Percentiles rank a stretch among this genome's conserved stretches.
These are phyloP conservation scores for Marasmarcha lunaedactyla DNA, from an alignment of 2,888 invertebrate genomes.

Conservation along the genomic window DNA sequence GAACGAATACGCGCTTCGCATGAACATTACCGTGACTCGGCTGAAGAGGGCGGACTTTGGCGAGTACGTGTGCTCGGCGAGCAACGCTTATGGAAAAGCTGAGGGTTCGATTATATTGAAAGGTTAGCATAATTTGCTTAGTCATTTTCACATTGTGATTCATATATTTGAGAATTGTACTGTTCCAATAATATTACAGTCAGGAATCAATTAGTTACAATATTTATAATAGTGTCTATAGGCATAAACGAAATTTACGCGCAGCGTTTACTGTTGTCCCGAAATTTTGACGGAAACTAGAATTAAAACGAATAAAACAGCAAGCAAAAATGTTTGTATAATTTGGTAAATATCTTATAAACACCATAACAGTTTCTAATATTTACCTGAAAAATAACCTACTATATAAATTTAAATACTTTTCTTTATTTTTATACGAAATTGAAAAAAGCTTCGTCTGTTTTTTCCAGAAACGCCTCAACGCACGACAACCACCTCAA, in stretches of 20 bases:
- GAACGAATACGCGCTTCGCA: constrained; percentile 81
- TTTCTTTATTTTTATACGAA: not conserved
- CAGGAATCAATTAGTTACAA: no score
- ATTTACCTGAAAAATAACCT: not conserved
- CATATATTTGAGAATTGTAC: no score
- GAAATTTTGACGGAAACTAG: no score
- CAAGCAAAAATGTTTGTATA: no score
- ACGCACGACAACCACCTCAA: constrained; percentile 47
- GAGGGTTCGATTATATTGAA: constrained; percentile 82
- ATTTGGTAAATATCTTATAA: no score
- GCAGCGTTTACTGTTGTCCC: no score
- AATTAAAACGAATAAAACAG: no score
- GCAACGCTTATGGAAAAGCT: constrained; percentile 83
- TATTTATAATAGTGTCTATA: no score
- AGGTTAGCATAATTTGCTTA: constrained; percentile 78
- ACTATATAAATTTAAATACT: not conserved
- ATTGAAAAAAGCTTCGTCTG: not conserved
- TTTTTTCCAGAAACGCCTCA: constrained; percentile 56
- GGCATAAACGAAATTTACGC: no score
- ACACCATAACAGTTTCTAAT: no score
- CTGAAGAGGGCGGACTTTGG: constrained; percentile 83
- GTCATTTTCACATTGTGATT: no score
- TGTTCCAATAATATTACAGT: no score
- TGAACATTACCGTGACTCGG: constrained; percentile 84
- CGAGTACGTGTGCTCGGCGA: constrained; percentile 82